Evolutionary conservation across 2,888 invertebrate species (phyloP).

Genomic region (Vannuccia rotundouncinata): DNA sequence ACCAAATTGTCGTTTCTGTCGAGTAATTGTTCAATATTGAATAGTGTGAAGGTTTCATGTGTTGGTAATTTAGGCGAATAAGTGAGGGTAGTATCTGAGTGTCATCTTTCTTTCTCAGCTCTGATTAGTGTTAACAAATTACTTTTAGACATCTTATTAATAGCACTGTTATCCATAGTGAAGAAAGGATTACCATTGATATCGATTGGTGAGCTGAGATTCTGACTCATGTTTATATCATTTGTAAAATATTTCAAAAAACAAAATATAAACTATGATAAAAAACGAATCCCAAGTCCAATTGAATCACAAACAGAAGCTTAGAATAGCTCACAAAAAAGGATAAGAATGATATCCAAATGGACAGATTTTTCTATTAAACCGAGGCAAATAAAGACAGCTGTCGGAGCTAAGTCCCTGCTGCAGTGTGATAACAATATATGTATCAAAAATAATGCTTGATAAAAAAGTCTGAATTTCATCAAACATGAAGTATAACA

Average conservation of each 20-base stretch:
- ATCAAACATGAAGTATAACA: too few species aligned
- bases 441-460: too few species aligned
- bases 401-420: too few species aligned
- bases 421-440: too few species aligned
- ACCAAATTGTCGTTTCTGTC: constrained; percentile 10
- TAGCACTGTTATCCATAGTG: constrained; percentile 16
- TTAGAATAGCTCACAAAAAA: too few species aligned
- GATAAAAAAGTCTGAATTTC: too few species aligned
- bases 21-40: constrained; percentile 8
- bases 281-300: too few species aligned
- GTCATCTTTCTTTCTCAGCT: not conserved
- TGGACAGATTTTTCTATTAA: too few species aligned
- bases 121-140: constrained; percentile 13
- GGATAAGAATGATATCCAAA: too few species aligned
- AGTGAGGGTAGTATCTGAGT: not conserved
- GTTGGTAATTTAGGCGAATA: constrained; percentile 21
- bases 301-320: too few species aligned
- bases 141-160: constrained; percentile 12
- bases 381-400: too few species aligned
- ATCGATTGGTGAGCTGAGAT: not conserved
- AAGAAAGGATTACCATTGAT: not conserved
- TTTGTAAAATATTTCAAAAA: not conserved
- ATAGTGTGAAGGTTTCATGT: not conserved
- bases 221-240: too few species aligned
- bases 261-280: constrained; percentile 19